Base-by-base conservation (phyloP, 1,140 invertebrate genomes). In the Myzus persicae region DNA sequence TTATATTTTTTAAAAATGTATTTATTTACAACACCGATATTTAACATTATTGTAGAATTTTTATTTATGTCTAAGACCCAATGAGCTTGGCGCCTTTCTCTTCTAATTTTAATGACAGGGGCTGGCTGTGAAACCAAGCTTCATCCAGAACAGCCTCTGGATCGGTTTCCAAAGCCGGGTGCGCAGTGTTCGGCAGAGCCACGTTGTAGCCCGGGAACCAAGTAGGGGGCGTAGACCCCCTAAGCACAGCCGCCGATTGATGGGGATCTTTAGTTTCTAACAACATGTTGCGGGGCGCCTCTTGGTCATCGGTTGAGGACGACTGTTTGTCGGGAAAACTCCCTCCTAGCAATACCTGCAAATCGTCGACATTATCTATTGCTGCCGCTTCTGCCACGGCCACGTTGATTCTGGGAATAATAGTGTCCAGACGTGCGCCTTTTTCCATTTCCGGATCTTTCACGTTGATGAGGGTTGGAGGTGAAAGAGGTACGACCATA, bases 201-300 rank as follows among this genome's bases (percentile, higher is more conserved):
- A 93, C 91, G 36, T 93, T 85, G 46, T 85, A 93, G 2, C 91
- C 91, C 14, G 91, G 91, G 46, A 93, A 93, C 91, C 91, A 93
- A 26, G 1, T 93, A 26, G 91, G 91, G 22, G 91, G 38, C 38
- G 46, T 54, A 24, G 91, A 93, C 18, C 91, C 91, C 8, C 91
- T 46, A 36, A 93, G 46, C 8, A 93, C 91, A 36, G 91, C 91
- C 18, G 46, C 24, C 36, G 91, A 85, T 31, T 93, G 46, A 18
- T 85, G 7, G 0, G 91, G 91, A 3, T n/a, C 36, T 20, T 81
- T 20, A 14, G 91, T 85, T 31, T 93, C 91, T 48, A 93, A 54
- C 38, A 48, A n/a, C 76, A 93, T 7, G 46, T 54, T 14, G 2
- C 81, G 91, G 38, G 81, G 22, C 7, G 11, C 36, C 4, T 84